Evolutionary conservation across 2,888 invertebrate species (phyloP), one percentile per base, ranked within the genome.

Genomic region (Exocentrus adspersus): DNA sequence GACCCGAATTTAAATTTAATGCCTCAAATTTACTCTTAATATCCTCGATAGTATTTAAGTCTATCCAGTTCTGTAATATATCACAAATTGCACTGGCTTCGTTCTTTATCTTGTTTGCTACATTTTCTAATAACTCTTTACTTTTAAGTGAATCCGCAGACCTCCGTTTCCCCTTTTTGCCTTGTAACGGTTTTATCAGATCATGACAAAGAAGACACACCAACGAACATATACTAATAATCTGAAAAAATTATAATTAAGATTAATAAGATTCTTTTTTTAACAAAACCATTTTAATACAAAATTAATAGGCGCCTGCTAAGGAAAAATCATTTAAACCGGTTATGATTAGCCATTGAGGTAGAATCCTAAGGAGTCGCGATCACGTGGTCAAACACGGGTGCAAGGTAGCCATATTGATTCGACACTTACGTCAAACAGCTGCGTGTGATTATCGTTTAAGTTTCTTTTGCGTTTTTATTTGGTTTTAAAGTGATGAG

Each of bases 91-190:
- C 75, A 0, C 75, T 71, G 42, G 86, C 82, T 1, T 81, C 79
- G 5, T 75, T 69, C 70, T 78, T 80, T 30, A 80, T 63, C 65
- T 72, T 70, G 14, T 66, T 64, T 16, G 73, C 69, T 32, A 79
- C 48, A 9, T 66, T 64, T 21, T 60, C 67, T 17, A 83, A 78
- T 0, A 83, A 71, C 42, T 85, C 85, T 65, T 85, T 85, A 0
- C 84, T 83, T 0, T 85, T 84, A 1, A 43, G 17, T 1, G 84
- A 82, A 61, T 80, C 84, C 1, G 80, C 76, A 56, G 71, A 64
- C 63, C 87, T 88, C 80, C 88, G 88, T 74, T 87, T 88, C 0
- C 85, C 84, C 72, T 87, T 88, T 75, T 86, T 88, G 6, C 82
- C 74, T 78, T 87, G 32, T 48, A 86, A 73, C 43, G 86, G 85